Base-by-base conservation (phyloP, 2,113 vertebrate genomes). In the Lepidothrix coronata region DNA sequence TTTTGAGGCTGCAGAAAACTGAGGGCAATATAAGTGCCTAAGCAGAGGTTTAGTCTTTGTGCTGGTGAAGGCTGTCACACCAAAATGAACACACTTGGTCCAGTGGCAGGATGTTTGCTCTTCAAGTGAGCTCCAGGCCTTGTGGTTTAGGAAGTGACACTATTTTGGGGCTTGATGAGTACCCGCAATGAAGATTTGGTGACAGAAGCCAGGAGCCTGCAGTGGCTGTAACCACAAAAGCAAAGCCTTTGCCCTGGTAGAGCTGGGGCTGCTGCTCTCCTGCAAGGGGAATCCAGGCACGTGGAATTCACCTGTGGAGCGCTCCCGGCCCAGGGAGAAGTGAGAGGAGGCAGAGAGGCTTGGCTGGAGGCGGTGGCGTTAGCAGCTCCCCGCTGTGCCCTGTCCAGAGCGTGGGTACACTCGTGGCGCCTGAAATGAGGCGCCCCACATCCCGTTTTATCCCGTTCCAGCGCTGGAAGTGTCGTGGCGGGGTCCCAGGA, bases 391-490 rank as follows among this genome's bases (percentile, higher is more conserved):
- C 1, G 8, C 12, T 1, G 41, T 16, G 72, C 57, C 24, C 4
- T 4, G 49, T 4, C 39, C 44, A 3, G 78, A 61, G 1, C 15
- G 13, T 0, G 30, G 44, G 12, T 2, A 16, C 58, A 2, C 28
- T 3, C 24, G 12, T 1, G 25, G 15, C 11, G 2, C 19, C 80
- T 2, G 71, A 5, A 20, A 3, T 0, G 16, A 10, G 27, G 6
- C 15, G 6, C 3, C 7, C 18, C 2, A 6, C 3, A 2, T 11
- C 33, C 74, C 3, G 16, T 1, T 21, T 13, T 3, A 4, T 15
- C 68, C 27, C 39, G 3, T 3, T 24, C 8, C 15, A 5, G 25
- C 0, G 33, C 3, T 1, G 24, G 15, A 3, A 23, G 62, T 0
- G 62, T 27, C 35, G 30, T 3, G 37, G 12, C 37, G 48, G n/a